Base-by-base conservation (phyloP, 1,140 invertebrate genomes). In the Formica selysi region DNA sequence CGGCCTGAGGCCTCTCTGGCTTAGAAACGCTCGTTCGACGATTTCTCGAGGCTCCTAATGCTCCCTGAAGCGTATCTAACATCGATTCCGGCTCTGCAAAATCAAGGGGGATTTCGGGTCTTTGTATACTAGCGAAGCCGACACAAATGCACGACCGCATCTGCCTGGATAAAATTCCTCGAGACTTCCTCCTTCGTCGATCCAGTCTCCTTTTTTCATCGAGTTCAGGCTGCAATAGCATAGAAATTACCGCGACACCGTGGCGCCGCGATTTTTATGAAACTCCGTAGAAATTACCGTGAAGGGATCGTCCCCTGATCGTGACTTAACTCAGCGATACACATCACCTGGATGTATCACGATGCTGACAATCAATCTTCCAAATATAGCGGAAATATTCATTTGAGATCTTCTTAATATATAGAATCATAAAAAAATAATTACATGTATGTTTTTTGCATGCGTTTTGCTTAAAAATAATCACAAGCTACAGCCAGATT, bases 31-130 rank as follows among this genome's bases (percentile, higher is more conserved):
- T 89, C 85, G 79, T 90, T 87, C 88, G 74, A 81, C 79, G 71
- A 86, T 84, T 89, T 44, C 88, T 76, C 65, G 44, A 86, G 84
- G 65, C 88, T 74, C 64, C 76, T 80, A 79, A 88, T 90, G 89
- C 51, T 88, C 76, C 87, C 86, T 83, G 80, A 90, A 88, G 89
- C 89, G 89, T 90, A 73, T 87, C 89, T 88, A 90, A 90, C 89
- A 74, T 87, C 81, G 74, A 85, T 57, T 79, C 48, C 32, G 70
- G 32, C 70, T 62, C 74, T 48, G 88, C 76, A 76, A 87, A 90
- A 90, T 85, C 89, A 74, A 67, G 61, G 80, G 67, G 78, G 61
- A 86, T 90, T 90, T 81, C 51, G 64, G 22, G 7, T 81, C 71
- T 86, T 81, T 81, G 70, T 90, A 67, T 73, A 76, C 26, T 32